Base-by-base conservation (phyloP, 2,888 invertebrate species). In the Leptinotarsa tumamoca region DNA sequence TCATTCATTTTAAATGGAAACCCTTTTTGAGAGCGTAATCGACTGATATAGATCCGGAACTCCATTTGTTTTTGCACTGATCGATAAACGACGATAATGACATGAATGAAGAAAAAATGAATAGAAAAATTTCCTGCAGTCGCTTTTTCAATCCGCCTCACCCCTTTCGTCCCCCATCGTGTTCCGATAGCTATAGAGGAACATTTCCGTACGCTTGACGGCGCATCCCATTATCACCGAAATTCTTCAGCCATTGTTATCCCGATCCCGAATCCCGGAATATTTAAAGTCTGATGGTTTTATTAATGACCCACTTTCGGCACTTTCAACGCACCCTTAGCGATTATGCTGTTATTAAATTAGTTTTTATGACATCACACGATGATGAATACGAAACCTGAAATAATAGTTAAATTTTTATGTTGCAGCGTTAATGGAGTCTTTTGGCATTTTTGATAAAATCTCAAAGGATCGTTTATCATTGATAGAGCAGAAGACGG, bases 191-290 rank as follows among this genome's bases (percentile, higher is more conserved):
- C 79, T 70, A 81, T 83, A 83, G 84, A 81, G 82, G 82, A 84
- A 82, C 82, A 79, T 82, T 83, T 80, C 76, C 78, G 73, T 67
- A 74, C 81, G 83, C 82, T 79, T 76, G 79, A 77, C 77, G 80
- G 82, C 81, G 80, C 81, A 81, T 83, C 82, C 83, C 82, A 84
- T 84, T 84, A 84, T 83, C 83, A 80, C 80, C 76, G 79, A 77
- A 84, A 84, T 84, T 83, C 85, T 84, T 85, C 80, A 79, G 80
- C 84, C 74, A 83, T 84, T 85, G 84, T 85, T 85, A 85, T 83
- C 82, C 72, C 68, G 80, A 79, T 82, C 82, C 79, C 74, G 82
- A 81, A 80, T 83, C 81, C 79, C 71, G 81, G 83, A 84, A 84
- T 84, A 84, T 84, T 84, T 82, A 84, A 83, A 84, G 81, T 82